Conservation (phyloP, 2,888 invertebrate genomes). For the Spisula subtruncata region DNA sequence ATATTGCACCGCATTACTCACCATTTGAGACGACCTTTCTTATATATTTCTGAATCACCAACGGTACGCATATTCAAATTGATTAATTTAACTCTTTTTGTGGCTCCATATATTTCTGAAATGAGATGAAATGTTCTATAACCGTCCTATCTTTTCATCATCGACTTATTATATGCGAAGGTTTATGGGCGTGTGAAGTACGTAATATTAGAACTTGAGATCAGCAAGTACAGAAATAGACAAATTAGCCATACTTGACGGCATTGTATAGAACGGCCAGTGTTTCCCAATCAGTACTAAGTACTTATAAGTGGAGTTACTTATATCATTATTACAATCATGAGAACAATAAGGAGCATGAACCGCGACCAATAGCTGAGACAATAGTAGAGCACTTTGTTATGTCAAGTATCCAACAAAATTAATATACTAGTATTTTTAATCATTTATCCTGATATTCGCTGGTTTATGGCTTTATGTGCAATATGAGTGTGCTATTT, state of each 20-base stretch:
- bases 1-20: neutral
- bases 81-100: conserved; percentile 14
- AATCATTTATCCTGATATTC: too few species aligned
- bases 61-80: too few species aligned
- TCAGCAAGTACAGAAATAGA: neutral
- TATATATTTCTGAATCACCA: neutral
- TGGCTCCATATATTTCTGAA: neutral
- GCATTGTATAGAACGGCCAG: neutral
- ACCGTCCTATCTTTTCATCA: neutral
- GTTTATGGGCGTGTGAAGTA: neutral
- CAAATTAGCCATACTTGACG: neutral
- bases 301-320: neutral
- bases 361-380: neutral
- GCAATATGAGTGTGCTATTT: neutral
- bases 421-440: too few species aligned
- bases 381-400: neutral
- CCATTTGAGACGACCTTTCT: neutral
- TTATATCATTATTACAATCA: neutral
- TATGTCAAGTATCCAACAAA: neutral
- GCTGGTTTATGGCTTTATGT: too few species aligned
- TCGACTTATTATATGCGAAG: neutral
- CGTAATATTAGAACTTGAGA: neutral
- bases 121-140: neutral
- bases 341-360: neutral
- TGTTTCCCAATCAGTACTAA: neutral